phyloP scores from a whole-genome alignment of 1,140 invertebrate genomes.

The Psix sp. region DNA sequence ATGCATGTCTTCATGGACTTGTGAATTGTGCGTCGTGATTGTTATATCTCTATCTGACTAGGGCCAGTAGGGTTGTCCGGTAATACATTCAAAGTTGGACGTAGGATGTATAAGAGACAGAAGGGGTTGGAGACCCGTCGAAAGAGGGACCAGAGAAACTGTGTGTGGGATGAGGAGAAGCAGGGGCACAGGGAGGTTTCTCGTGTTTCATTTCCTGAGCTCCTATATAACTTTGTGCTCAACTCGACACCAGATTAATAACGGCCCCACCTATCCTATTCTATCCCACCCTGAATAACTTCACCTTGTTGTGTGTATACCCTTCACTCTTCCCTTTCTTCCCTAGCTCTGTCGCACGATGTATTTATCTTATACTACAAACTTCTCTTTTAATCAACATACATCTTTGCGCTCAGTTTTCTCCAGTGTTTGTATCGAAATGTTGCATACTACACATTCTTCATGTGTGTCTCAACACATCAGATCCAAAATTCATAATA shows the following conservation, averaged over 20 bases:
- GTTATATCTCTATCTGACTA: slow-evolving; percentile 68
- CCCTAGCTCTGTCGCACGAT: slow-evolving; percentile 42
- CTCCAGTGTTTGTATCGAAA: slow-evolving; percentile 43
- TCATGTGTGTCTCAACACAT: too few relatives aligned
- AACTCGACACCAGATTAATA: slow-evolving; percentile 78
- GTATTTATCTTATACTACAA: slow-evolving; percentile 46
- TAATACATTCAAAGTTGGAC: slow-evolving; percentile 76
- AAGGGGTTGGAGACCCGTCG: slow-evolving; percentile 64
- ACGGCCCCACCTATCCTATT: slow-evolving; percentile 75
- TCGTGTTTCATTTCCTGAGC: slow-evolving; percentile 78
- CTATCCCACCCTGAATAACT: slow-evolving; percentile 70
- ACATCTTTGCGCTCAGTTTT: slow-evolving; percentile 36
- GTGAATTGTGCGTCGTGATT: slow-evolving; percentile 70
- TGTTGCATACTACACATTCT: slow-evolving; percentile 66
- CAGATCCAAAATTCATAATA: too few relatives aligned
- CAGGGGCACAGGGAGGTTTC: slow-evolving; percentile 70
- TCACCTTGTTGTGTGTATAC: slow-evolving; percentile 69
- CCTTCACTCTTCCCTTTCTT: slow-evolving; percentile 55
- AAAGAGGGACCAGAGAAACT: slow-evolving; percentile 57
- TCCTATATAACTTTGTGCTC: slow-evolving; percentile 78
- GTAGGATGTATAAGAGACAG: slow-evolving; percentile 67
- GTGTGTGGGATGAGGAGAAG: slow-evolving; percentile 52
- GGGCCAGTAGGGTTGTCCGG: slow-evolving; percentile 71
- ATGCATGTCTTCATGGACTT: slow-evolving; percentile 71
- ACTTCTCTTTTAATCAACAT: slow-evolving; percentile 56